Conservation (phyloP, 2,113 vertebrate genomes). For the Notothenia coriiceps region DNA sequence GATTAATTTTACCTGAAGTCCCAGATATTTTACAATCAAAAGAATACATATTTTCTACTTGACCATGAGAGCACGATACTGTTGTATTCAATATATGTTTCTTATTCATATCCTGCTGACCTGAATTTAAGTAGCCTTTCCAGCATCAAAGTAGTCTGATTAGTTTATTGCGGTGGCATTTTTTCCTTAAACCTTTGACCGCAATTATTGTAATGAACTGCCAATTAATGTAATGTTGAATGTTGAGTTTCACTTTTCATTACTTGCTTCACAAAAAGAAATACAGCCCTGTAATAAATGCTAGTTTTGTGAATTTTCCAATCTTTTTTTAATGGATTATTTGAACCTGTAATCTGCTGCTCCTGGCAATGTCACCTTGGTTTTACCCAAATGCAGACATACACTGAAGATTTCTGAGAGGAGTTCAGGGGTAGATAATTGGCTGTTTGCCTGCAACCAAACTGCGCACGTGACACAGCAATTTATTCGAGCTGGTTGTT, state of each 20-base stretch:
- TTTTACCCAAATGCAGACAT: not conserved
- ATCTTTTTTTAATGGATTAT: not conserved
- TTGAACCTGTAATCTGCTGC: no score
- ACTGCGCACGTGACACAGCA: constrained; percentile 34
- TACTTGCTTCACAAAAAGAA: no score
- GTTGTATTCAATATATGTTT: not conserved
- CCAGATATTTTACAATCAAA: not conserved
- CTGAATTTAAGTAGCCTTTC: not conserved
- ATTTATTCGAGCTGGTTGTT: constrained; percentile 57
- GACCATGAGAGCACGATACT: not conserved
- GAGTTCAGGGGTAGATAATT: constrained; percentile 31
- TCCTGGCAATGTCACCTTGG: not conserved
- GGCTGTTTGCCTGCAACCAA: constrained; percentile 59
- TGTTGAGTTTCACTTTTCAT: not conserved
- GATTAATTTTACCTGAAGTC: not conserved
- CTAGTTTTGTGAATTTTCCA: not conserved
- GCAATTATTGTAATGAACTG: not conserved
- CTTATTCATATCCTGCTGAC: not conserved
- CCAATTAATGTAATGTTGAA: no score
- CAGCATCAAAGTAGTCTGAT: not conserved
- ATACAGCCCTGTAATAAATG: not conserved
- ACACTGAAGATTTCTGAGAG: constrained; percentile 6
- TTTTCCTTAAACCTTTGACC: not conserved
- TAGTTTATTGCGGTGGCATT: no score
- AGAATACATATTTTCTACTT: not conserved